phyloP scores from a whole-genome alignment of 2,888 invertebrate species.

The Fragum whitleyi region DNA sequence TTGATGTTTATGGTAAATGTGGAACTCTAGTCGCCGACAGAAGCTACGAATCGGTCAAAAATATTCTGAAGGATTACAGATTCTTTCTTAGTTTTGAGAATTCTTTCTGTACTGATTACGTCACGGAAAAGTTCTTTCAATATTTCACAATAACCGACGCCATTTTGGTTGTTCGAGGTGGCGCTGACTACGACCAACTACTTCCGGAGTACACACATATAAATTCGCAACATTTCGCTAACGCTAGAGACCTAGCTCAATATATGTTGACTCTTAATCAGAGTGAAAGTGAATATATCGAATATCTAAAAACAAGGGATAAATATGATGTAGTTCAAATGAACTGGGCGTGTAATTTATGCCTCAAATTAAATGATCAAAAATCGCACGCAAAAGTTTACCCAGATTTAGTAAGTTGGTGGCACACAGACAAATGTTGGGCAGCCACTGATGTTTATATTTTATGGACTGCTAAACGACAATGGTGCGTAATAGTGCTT shows the following conservation, averaged over 20 bases:
- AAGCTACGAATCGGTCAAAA: background rate
- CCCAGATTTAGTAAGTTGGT: constrained; percentile 10
- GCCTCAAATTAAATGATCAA: constrained; percentile 33
- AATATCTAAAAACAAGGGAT: constrained; percentile 26
- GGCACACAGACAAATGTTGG: constrained; percentile 25
- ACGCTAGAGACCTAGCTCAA: constrained; percentile 3
- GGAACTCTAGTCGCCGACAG: background rate
- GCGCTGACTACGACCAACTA: constrained; percentile 31
- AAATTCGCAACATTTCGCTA: constrained; percentile 13
- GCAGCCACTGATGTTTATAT: constrained; percentile 16
- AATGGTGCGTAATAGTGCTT: background rate
- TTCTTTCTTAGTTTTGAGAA: constrained; percentile 26
- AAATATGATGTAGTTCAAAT: constrained; percentile 7
- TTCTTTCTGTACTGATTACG: constrained; percentile 24
- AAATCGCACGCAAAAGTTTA: constrained; percentile 14
- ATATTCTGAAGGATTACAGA: constrained; percentile 15
- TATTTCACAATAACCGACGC: constrained; percentile 12
- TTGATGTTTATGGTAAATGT: constrained; percentile 24
- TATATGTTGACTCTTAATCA: constrained; percentile 25
- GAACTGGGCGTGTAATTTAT: constrained; percentile 31
- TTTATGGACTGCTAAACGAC: background rate
- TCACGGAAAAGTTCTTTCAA: constrained; percentile 27
- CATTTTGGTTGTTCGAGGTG: constrained; percentile 34
- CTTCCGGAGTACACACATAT: constrained; percentile 33
- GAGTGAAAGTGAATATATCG: constrained; percentile 36